Conservation (phyloP, 2,888 invertebrate genomes). For the Sepioteuthis lessoniana region DNA sequence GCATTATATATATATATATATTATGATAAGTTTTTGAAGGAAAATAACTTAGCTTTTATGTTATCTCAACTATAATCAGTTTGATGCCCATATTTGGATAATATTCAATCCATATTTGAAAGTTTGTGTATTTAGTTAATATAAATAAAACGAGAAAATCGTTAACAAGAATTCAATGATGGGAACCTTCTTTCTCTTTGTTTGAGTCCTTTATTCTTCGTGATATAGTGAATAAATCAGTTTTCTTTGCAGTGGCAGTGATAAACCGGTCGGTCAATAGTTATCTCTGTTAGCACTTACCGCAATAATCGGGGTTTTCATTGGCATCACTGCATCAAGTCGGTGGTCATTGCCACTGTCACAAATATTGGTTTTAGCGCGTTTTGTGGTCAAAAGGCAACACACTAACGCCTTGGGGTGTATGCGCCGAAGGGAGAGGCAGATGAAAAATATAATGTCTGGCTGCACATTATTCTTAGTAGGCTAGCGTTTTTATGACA, state of each 20-base stretch:
- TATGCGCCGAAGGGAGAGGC: background rate
- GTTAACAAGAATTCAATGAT: too few species aligned
- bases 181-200: too few species aligned
- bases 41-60: too few species aligned
- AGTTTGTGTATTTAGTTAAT: too few species aligned
- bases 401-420: background rate
- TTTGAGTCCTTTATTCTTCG: background rate
- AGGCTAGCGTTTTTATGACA: background rate
- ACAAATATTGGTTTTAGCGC: background rate
- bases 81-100: too few species aligned
- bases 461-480: background rate
- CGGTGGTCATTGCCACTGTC: background rate
- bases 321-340: background rate
- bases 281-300: background rate
- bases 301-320: background rate
- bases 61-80: too few species aligned
- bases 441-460: background rate
- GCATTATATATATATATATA: too few species aligned
- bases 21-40: too few species aligned
- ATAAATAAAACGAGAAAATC: too few species aligned
- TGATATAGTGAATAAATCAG: background rate
- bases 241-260: background rate
- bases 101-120: too few species aligned
- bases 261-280: background rate
- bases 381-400: slow-evolving; percentile 1